A percentile compares a stretch with the other conserved stretches of the same genome.
phyloP scores from a whole-genome alignment of 2,113 vertebrate genomes.

The Caranx ignobilis region DNA sequence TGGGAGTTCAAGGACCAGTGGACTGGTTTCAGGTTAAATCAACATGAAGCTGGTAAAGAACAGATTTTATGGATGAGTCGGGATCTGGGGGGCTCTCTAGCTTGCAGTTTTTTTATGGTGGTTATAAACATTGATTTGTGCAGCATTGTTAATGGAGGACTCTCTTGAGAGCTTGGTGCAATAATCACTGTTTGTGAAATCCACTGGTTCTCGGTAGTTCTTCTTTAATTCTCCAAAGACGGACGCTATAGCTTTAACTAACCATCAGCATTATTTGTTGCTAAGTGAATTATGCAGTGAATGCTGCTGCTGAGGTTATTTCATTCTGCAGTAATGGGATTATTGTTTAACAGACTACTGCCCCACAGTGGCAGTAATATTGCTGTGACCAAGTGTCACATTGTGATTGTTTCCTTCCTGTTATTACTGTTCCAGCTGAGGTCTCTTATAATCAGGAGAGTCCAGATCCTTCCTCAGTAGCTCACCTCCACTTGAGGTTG shows the following conservation, averaged over 20 bases:
- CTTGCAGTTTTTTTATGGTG: conserved; percentile 74
- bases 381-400: conserved; percentile 23
- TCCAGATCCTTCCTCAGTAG: conserved; percentile 69
- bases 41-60: conserved; percentile 27
- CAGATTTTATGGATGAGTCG: conserved; percentile 59
- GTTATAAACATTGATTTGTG: conserved; percentile 84
- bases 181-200: conserved; percentile 77
- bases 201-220: conserved; percentile 22
- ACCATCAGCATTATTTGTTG: conserved; percentile 22
- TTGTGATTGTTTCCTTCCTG: conserved; percentile 15
- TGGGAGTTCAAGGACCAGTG: not conserved
- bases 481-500: conserved; percentile 80
- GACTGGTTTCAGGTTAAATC: conserved; percentile 37
- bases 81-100: conserved; percentile 55
- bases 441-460: conserved; percentile 65
- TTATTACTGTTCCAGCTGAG: conserved; percentile 14
- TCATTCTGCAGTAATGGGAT: conserved; percentile 30
- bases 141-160: conserved; percentile 72
- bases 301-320: conserved; percentile 19
- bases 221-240: conserved; percentile 9
- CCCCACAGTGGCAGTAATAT: conserved; percentile 67
- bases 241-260: conserved; percentile 6
- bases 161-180: conserved; percentile 73
- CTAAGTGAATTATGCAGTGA: conserved; percentile 35
- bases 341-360: conserved; percentile 69